Evolutionary conservation across 2,888 invertebrate genomes (phyloP), one percentile per base, ranked within the genome.

Genomic region (Macrosiphum euphorbiae): DNA sequence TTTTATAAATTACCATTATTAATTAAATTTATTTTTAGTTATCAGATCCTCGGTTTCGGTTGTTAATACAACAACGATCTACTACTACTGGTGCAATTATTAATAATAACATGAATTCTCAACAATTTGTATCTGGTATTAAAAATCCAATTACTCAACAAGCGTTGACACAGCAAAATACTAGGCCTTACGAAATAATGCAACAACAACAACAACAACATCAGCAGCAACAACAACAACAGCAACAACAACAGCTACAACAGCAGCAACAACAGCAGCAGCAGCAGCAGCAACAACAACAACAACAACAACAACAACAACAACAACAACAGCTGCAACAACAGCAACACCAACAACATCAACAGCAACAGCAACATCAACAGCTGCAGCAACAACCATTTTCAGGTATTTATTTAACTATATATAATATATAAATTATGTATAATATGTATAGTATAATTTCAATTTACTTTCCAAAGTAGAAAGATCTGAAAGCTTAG

Each of bases 31-130:
- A 86, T 89, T 93, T 91, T 86, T 93, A 95, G 95, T 96, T 96
- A 50, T 95, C 96, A 86, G 97, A 97, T 95, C 96, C 96, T 41
- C 96, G 97, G 94, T 96, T 96, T 94, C 95, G 97, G 95, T 96
- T 97, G 95, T 95, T 97, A 91, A 94, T 94, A 26, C 94, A 94
- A 90, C 95, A 95, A 94, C 95, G 86, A 90, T 67, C 94, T 58
- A 87, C 55, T 52, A 61, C 52, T 44, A 26, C 86, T 86, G 52
- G 61, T 55, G 85, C 86, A 28, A 67, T 67, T 47, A 41, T 86
- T 67, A 94, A 86, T 86, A 94, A 86, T 94, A 94, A 61, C 24
- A 44, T 94, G 50, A 94, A 90, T 90, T 28, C 86, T 61, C 35
- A 90, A 24, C 94, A 94, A 61, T 94, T 94, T 90, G 86, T 78